These are phyloP conservation scores for Muschampia plurimacula DNA, from an alignment of 2,888 invertebrate species.

Conservation along the genomic window DNA sequence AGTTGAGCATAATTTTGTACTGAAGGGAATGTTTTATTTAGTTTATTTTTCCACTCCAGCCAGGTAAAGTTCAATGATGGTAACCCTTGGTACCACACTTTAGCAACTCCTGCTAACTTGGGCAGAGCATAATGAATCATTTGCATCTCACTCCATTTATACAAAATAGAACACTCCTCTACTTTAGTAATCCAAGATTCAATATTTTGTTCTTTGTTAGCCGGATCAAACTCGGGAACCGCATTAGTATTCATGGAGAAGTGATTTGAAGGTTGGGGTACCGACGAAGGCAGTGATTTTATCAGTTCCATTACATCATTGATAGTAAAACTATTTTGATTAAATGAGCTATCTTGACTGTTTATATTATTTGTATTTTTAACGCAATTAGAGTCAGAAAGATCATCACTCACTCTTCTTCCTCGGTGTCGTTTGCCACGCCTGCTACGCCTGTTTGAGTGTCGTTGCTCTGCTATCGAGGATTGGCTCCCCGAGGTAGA, in stretches of 20 bases:
- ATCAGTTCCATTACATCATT: not conserved
- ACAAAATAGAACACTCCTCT: not conserved
- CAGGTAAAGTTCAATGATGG: not conserved
- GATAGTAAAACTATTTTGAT: not conserved
- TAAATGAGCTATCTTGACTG: not conserved
- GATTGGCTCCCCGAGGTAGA: not conserved
- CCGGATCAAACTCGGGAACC: not conserved
- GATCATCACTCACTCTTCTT: not conserved
- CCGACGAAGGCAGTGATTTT: not conserved
- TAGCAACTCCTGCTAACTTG: not conserved
- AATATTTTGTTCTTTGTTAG: slow-evolving; percentile 4
- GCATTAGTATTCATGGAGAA: not conserved
- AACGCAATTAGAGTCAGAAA: not conserved
- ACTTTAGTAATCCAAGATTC: not conserved
- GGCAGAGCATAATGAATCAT: not conserved
- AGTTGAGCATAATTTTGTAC: slow-evolving; percentile 30
- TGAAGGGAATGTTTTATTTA: not conserved
- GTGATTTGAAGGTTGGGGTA: not conserved
- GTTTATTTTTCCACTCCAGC: not conserved
- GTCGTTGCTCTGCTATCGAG: not conserved
- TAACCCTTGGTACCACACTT: not conserved
- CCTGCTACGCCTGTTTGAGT: not conserved
- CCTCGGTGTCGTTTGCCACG: not conserved
- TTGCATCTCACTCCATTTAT: not conserved
- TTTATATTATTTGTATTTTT: not conserved